These are phyloP conservation scores for Eciton burchellii DNA, from an alignment of 1,140 invertebrate genomes.

Conservation along the genomic window DNA sequence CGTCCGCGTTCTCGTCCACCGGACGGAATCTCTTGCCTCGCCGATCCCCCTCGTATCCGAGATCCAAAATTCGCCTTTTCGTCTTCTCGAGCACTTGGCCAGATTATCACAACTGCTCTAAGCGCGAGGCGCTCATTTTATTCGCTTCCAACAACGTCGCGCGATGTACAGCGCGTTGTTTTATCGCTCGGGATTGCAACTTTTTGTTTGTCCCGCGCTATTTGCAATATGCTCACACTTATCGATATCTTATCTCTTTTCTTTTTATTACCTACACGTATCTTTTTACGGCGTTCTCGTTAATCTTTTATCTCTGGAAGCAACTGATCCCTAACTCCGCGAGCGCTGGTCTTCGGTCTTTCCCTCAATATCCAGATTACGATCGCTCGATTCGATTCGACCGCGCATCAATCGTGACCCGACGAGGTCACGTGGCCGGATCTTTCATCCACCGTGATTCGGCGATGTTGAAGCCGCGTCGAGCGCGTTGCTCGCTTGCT, in stretches of 20 bases:
- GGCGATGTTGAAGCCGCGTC: neutral
- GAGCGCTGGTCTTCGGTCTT: neutral
- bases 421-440: neutral
- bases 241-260: slow-evolving; percentile 24
- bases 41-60: too few relatives aligned
- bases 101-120: neutral
- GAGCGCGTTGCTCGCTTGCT: neutral
- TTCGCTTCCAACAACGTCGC: neutral
- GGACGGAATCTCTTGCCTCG: neutral
- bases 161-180: neutral
- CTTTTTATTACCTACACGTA: neutral
- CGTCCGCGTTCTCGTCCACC: too few relatives aligned
- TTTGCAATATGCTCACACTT: neutral
- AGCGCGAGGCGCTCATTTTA: neutral
- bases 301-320: slow-evolving; percentile 13
- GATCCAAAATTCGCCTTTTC: too few relatives aligned
- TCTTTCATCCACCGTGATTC: neutral
- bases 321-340: neutral
- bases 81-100: too few relatives aligned
- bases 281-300: neutral
- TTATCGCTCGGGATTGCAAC: neutral
- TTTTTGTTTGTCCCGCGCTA: slow-evolving; percentile 11
- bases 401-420: neutral
- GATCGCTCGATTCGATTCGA: neutral
- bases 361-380: neutral